Evolutionary conservation across 2,797 vertebrate species (phyloP), one percentile per base, ranked within the genome.

Genomic region (Hoplostethus atlanticus): DNA sequence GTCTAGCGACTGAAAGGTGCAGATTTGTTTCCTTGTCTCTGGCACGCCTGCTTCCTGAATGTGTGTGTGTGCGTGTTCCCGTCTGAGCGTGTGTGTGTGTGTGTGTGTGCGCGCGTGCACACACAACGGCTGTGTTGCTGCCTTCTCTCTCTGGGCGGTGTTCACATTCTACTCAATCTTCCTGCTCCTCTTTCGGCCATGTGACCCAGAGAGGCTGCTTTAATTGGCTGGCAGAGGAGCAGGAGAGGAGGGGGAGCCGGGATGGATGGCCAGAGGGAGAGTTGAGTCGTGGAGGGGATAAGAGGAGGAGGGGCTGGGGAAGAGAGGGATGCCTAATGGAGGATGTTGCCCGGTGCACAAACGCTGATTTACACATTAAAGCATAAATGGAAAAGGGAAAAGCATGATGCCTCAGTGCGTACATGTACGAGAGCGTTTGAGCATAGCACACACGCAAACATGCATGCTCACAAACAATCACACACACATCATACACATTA

Each of bases 181-280:
- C 90, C 92, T 94, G 92, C 89, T 92, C 85, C 53, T 80, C 73
- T 88, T 73, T 75, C 72, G 65, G 84, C 90, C 94, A 95, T 76
- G 80, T 95, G 93, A 93, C 61, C n/a, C 1, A 36, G 8, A 47
- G 4, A 17, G 38, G 68, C 63, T 56, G 61, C 73, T 60, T 40
- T 71, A 81, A 94, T 91, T 95, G 92, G 95, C 83, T 62, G 63
- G 42, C 48, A 76, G 68, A 75, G 53, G 67, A 80, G 65, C 21
- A 80, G 72, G 69, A 80, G 73, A 86, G 81, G 80, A 80, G 76
- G 88, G 66, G 57, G 65, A 63, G 65, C 75, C 72, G 73, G 69
- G 70, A 52, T 55, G 58, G 79, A 58, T 63, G 71, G 67, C 76
- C 66, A 54, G 76, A 77, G 84, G 86, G 81, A 68, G 83, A 77